phyloP scores from a whole-genome alignment of 2,888 invertebrate species.

The Sceliomorpha sp. region DNA sequence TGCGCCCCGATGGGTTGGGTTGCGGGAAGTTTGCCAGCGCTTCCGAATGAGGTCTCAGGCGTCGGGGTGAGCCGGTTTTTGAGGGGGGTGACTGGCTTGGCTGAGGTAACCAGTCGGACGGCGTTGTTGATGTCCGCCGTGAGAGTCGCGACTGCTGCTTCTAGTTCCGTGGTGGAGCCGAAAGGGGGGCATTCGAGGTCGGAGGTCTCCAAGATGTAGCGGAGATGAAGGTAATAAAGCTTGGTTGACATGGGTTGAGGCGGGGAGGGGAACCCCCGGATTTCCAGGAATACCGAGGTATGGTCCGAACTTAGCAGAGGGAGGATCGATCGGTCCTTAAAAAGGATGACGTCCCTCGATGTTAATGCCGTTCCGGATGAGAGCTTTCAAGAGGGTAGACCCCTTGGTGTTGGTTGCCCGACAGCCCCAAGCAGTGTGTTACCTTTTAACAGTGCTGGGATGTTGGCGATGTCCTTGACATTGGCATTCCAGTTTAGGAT shows the following conservation, averaged over 20 bases:
- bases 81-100: neutral
- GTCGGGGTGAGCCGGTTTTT: neutral
- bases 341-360: slow-evolving; percentile 4
- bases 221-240: neutral
- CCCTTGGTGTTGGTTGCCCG: slow-evolving; percentile 2
- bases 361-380: slow-evolving; percentile 24
- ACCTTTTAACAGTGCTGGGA: too few relatives aligned
- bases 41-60: too few relatives aligned
- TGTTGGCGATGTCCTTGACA: too few relatives aligned
- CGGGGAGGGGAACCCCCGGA: too few relatives aligned
- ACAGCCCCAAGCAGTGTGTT: slow-evolving; percentile 11
- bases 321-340: neutral
- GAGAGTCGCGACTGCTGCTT: too few relatives aligned
- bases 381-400: too few relatives aligned
- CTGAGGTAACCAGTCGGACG: neutral
- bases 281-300: too few relatives aligned
- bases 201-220: neutral
- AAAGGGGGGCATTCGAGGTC: neutral
- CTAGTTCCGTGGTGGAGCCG: too few relatives aligned
- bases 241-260: neutral
- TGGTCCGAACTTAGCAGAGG: slow-evolving; percentile 7
- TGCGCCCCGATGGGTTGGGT: neutral
- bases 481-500: slow-evolving; percentile 5
- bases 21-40: neutral
- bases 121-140: neutral